Evolutionary conservation across 2,888 invertebrate species (phyloP).

Genomic region (Drosophila rellima): DNA sequence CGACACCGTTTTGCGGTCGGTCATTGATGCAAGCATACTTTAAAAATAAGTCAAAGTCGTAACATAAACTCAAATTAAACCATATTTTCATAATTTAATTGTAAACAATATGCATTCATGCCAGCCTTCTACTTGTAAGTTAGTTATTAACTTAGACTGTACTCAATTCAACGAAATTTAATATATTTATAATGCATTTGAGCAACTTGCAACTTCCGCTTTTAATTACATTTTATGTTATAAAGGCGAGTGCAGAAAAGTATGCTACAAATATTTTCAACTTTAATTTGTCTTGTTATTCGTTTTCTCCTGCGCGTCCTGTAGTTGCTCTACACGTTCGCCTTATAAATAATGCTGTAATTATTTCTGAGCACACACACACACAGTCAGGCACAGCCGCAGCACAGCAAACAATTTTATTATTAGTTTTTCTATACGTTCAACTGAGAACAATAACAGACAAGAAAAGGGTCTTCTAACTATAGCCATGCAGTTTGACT

Average conservation of each 20-base stretch:
- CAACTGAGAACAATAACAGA: constrained; percentile 31
- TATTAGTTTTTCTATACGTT: constrained; percentile 65
- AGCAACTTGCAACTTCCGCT: constrained; percentile 9
- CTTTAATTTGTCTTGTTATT: constrained; percentile 3
- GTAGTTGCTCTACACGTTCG: constrained; percentile 58
- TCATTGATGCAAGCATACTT: constrained; percentile 41
- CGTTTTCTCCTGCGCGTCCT: constrained; percentile 14
- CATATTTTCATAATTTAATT: constrained; percentile 27
- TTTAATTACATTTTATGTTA: constrained; percentile 62
- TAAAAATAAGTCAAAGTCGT: constrained; percentile 18
- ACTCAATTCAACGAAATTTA: not conserved
- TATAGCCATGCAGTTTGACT: not conserved
- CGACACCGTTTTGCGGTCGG: constrained; percentile 10
- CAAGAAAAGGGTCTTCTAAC: constrained; percentile 2
- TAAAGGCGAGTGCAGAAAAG: constrained; percentile 48
- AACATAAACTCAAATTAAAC: not conserved
- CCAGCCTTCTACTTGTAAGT: not conserved
- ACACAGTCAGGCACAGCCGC: constrained; percentile 31
- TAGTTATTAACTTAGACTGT: not conserved
- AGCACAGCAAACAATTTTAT: constrained; percentile 71
- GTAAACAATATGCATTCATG: constrained; percentile 6
- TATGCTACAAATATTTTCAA: constrained; percentile 50
- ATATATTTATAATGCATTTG: not conserved
- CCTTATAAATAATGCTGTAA: constrained; percentile 75
- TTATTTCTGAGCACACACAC: constrained; percentile 71